phyloP scores from a whole-genome alignment of 2,797 vertebrate species.

The Pteronotus mesoamericanus region DNA sequence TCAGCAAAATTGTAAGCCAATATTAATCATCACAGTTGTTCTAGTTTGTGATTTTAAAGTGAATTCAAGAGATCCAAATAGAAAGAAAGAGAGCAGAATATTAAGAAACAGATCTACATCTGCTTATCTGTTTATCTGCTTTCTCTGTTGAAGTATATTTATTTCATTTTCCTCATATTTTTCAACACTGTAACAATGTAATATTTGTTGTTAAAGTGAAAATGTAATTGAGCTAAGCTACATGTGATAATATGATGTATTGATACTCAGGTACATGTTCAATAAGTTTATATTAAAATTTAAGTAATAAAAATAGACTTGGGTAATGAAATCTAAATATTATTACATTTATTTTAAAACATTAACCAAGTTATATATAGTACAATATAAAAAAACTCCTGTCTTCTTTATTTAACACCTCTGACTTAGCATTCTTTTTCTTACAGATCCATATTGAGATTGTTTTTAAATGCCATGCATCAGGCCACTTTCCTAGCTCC shows the following conservation, averaged over 20 bases:
- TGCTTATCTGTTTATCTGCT: slow-evolving; percentile 49
- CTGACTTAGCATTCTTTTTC: neutral
- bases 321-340: neutral
- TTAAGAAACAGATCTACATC: neutral
- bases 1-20: slow-evolving; percentile 38
- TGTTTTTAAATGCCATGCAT: neutral
- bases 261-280: neutral
- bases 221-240: neutral
- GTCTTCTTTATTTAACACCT: neutral
- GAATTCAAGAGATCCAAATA: slow-evolving; percentile 16
- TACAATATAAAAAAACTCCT: neutral
- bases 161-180: slow-evolving; percentile 16
- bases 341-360: neutral
- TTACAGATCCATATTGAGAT: neutral
- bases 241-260: neutral
- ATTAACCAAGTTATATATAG: neutral
- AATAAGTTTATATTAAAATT: neutral
- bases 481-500: neutral
- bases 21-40: slow-evolving; percentile 58
- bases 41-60: slow-evolving; percentile 54
- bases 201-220: slow-evolving; percentile 12
- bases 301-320: neutral
- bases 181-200: slow-evolving; percentile 24
- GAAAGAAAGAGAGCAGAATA: neutral
- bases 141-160: slow-evolving; percentile 10